Percentiles rank a stretch among this genome's conserved stretches.
Conservation (phyloP, 2,888 invertebrate species). For the Myopa tessellatipennis region DNA sequence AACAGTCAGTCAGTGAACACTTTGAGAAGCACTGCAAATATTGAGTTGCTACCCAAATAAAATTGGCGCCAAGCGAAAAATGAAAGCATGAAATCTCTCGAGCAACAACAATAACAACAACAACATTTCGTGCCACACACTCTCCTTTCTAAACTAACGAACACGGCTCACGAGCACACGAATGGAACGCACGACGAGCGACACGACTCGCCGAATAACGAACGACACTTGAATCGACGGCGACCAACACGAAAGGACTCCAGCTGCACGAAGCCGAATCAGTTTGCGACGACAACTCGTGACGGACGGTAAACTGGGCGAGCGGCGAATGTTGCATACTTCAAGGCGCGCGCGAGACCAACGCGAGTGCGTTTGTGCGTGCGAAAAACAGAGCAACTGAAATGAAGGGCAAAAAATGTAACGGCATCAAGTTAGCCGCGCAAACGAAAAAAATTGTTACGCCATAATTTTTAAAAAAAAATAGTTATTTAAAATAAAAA, state of each 20-base stretch:
- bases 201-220: slow-evolving; percentile 28
- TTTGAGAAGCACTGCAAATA: slow-evolving; percentile 52
- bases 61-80: slow-evolving; percentile 61
- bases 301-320: slow-evolving; percentile 57
- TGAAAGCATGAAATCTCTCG: background rate
- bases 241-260: slow-evolving; percentile 44
- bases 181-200: background rate
- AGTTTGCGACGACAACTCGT: slow-evolving; percentile 64
- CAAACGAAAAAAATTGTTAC: background rate
- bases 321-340: slow-evolving; percentile 37
- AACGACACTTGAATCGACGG: slow-evolving; percentile 26
- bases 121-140: background rate
- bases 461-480: background rate
- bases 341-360: slow-evolving; percentile 29
- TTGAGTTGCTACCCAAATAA: slow-evolving; percentile 30
- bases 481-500: background rate
- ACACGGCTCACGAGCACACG: background rate
- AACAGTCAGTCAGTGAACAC: slow-evolving; percentile 44
- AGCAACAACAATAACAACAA: background rate
- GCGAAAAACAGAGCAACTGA: slow-evolving; percentile 2
- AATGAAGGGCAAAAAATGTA: background rate
- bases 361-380: slow-evolving; percentile 34
- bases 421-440: background rate
- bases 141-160: background rate
- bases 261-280: slow-evolving; percentile 50